These are phyloP conservation scores for Axis porcinus DNA, from an alignment of 2,113 vertebrate genomes.

Conservation along the genomic window DNA sequence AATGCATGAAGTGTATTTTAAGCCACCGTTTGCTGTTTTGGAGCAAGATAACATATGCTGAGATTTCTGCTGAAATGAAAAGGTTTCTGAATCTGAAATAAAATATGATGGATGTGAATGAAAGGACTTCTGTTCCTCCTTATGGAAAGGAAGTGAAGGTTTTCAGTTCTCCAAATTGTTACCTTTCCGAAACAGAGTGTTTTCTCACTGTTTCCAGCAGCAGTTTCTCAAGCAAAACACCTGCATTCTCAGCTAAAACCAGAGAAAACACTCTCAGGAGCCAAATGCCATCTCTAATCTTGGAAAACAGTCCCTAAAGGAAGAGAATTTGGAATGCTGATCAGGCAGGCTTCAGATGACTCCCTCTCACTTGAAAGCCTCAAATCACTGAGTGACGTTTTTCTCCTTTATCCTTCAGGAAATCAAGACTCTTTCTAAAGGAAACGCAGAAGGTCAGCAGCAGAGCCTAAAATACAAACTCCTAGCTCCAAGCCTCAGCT, in stretches of 20 bases:
- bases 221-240: slow-evolving; percentile 12
- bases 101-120: slow-evolving; percentile 61
- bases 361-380: slow-evolving; percentile 6
- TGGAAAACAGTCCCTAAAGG: background rate
- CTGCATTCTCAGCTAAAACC: background rate
- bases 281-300: slow-evolving; percentile 17
- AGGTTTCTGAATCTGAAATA: slow-evolving; percentile 54
- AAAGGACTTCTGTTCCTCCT: slow-evolving; percentile 66
- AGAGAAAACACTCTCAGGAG: background rate
- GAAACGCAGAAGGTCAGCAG: background rate
- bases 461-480: background rate
- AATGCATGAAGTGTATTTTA: slow-evolving; percentile 53
- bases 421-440: background rate
- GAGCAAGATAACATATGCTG: slow-evolving; percentile 47
- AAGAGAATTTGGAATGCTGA: slow-evolving; percentile 3
- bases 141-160: slow-evolving; percentile 53
- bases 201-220: slow-evolving; percentile 5
- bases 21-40: slow-evolving; percentile 30
- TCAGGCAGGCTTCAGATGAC: background rate
- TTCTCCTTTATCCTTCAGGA: background rate
- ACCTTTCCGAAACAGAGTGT: slow-evolving; percentile 38
- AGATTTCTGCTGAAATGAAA: slow-evolving; percentile 45
- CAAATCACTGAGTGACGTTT: background rate
- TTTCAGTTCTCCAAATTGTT: slow-evolving; percentile 14
- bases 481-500: background rate